phyloP scores from a whole-genome alignment of 2,888 invertebrate genomes.

The Caradrina clavipalpis region DNA sequence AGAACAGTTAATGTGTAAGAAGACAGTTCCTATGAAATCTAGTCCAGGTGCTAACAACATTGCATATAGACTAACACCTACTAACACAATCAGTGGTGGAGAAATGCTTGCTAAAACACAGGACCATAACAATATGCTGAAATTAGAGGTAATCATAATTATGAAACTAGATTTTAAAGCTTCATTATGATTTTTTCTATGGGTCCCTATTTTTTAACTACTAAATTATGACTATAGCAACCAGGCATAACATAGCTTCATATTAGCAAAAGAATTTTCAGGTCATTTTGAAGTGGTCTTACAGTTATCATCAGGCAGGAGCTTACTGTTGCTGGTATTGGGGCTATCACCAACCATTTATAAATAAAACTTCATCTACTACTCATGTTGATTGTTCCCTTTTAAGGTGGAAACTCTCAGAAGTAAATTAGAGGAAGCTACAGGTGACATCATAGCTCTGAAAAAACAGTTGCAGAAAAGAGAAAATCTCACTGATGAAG shows the following conservation, averaged over 20 bases:
- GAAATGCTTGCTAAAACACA: constrained; percentile 91
- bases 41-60: constrained; percentile 71
- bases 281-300: neutral
- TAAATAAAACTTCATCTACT: neutral
- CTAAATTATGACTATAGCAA: too few species aligned
- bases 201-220: too few species aligned
- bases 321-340: neutral
- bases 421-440: constrained; percentile 93
- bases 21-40: constrained; percentile 66
- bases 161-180: neutral
- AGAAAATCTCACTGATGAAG: constrained; percentile 67
- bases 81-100: constrained; percentile 88
- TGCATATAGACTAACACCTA: constrained; percentile 79
- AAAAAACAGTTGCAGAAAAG: constrained; percentile 86
- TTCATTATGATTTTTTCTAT: too few species aligned
- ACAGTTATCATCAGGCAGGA: neutral
- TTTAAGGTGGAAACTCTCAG: constrained; percentile 92
- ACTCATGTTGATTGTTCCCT: neutral
- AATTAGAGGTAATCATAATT: constrained; percentile 82
- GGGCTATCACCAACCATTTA: neutral
- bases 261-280: too few species aligned
- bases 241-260: too few species aligned
- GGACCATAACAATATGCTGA: constrained; percentile 91
- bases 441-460: constrained; percentile 93
- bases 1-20: constrained; percentile 93